These are phyloP conservation scores for Prenolepis imparis DNA, from an alignment of 2,888 invertebrate genomes.

Conservation along the genomic window DNA sequence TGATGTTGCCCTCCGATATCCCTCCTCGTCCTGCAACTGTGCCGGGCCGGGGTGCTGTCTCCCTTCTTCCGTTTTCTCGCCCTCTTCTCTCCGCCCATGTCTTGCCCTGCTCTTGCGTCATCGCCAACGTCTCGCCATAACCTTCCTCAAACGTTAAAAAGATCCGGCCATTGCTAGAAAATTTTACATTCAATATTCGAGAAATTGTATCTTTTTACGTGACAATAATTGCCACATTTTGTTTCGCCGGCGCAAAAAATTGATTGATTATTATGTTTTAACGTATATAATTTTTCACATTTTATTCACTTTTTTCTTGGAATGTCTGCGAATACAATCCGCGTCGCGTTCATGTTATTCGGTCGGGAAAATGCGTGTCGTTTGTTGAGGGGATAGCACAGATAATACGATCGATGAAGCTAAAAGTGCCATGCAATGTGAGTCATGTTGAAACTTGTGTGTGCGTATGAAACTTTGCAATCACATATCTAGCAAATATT, in stretches of 20 bases:
- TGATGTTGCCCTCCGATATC: conserved; percentile 61
- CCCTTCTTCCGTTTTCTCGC: conserved; percentile 72
- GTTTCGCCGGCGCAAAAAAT: not conserved
- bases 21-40: conserved; percentile 64
- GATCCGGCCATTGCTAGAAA: conserved; percentile 15
- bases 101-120: conserved; percentile 71
- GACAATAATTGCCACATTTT: too few relatives aligned
- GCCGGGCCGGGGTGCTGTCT: conserved; percentile 65
- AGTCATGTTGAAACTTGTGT: conserved; percentile 31
- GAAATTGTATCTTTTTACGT: not conserved
- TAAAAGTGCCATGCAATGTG: conserved; percentile 42
- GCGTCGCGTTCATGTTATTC: conserved; percentile 36
- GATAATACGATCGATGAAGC: conserved; percentile 54
- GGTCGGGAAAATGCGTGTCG: conserved; percentile 16
- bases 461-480: conserved; percentile 45
- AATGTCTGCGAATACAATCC: not conserved
- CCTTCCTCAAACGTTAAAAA: conserved; percentile 75
- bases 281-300: not conserved
- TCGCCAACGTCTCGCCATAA: conserved; percentile 72
- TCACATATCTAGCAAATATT: not conserved
- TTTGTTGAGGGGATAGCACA: conserved; percentile 40
- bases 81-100: conserved; percentile 62
- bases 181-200: not conserved
- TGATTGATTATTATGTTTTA: not conserved
- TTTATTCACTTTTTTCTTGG: not conserved